A percentile compares a stretch with the other conserved stretches of the same genome.
These are phyloP conservation scores for Gymnoscelis rufifasciata DNA, from an alignment of 2,888 invertebrate genomes.

Conservation along the genomic window DNA sequence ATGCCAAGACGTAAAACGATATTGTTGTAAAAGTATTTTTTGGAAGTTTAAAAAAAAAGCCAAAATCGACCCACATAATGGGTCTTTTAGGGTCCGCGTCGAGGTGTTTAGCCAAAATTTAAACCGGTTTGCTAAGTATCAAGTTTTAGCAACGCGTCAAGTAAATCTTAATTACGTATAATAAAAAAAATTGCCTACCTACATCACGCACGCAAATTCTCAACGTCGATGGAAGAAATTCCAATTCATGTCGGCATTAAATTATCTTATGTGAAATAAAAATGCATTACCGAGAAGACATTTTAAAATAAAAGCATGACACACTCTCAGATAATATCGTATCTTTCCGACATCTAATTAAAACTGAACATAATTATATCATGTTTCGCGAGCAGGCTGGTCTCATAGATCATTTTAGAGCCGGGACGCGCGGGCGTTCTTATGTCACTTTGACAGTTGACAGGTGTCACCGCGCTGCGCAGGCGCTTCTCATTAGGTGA, in stretches of 20 bases:
- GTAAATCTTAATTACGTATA: not conserved
- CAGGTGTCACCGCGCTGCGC: slow-evolving; percentile 70
- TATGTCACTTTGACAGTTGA: slow-evolving; percentile 66
- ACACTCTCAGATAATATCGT: slow-evolving; percentile 27
- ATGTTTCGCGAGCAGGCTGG: slow-evolving; percentile 61
- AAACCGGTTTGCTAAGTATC: not conserved
- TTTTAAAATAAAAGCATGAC: not conserved
- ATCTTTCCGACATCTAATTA: slow-evolving; percentile 48
- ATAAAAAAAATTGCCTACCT: too few species aligned
- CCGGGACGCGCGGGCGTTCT: slow-evolving; percentile 60
- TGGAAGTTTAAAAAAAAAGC: slow-evolving; percentile 9
- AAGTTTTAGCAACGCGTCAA: not conserved
- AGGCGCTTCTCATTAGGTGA: slow-evolving; percentile 51
- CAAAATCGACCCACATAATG: too few species aligned
- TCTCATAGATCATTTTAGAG: slow-evolving; percentile 55
- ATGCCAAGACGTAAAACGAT: slow-evolving; percentile 21
- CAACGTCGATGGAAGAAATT: too few species aligned
- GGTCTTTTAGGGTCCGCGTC: slow-evolving; percentile 3
- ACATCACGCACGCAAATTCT: too few species aligned
- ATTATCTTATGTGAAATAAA: not conserved
- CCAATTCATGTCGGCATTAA: too few species aligned
- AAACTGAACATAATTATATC: slow-evolving; percentile 58
- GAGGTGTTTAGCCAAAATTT: not conserved
- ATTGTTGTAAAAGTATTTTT: slow-evolving; percentile 13
- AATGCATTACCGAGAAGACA: not conserved